Conservation (phyloP, 2,113 vertebrate species). For the Passer montanus region DNA sequence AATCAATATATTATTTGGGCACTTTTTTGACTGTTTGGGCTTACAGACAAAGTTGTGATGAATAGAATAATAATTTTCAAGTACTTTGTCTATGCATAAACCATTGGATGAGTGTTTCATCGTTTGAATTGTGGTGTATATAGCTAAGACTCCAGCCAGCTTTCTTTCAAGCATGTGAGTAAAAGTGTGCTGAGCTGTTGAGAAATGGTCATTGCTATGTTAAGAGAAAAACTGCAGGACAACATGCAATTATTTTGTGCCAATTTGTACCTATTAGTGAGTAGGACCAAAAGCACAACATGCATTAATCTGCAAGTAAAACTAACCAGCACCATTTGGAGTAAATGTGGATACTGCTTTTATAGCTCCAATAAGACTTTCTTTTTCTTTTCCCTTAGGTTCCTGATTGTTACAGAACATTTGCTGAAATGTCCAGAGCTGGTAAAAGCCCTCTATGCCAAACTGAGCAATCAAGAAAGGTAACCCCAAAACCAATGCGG, state of each 20-base stretch:
- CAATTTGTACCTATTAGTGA: background rate
- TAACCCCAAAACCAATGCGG: conserved; percentile 73
- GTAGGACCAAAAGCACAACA: background rate
- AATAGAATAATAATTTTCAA: background rate
- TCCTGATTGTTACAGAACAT: conserved; percentile 88
- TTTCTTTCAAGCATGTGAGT: background rate
- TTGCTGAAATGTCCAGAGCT: conserved; percentile 87
- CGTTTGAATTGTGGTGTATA: background rate
- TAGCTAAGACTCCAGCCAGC: background rate
- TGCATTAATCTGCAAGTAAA: background rate
- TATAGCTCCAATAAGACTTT: background rate
- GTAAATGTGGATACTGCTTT: background rate
- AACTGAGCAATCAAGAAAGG: conserved; percentile 89
- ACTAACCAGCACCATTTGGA: background rate
- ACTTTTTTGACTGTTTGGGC: background rate
- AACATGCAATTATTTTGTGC: background rate
- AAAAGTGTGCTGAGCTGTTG: background rate
- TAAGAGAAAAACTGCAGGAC: background rate
- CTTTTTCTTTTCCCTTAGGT: conserved; percentile 69
- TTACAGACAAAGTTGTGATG: background rate
- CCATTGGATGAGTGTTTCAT: background rate
- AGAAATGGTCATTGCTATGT: background rate
- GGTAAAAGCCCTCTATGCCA: conserved; percentile 84
- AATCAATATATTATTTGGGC: background rate
- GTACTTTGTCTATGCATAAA: background rate